A percentile compares a stretch with the other conserved stretches of the same genome.
Evolutionary conservation across 2,113 vertebrate genomes (phyloP).

Genomic region (Ciconia boyciana): DNA sequence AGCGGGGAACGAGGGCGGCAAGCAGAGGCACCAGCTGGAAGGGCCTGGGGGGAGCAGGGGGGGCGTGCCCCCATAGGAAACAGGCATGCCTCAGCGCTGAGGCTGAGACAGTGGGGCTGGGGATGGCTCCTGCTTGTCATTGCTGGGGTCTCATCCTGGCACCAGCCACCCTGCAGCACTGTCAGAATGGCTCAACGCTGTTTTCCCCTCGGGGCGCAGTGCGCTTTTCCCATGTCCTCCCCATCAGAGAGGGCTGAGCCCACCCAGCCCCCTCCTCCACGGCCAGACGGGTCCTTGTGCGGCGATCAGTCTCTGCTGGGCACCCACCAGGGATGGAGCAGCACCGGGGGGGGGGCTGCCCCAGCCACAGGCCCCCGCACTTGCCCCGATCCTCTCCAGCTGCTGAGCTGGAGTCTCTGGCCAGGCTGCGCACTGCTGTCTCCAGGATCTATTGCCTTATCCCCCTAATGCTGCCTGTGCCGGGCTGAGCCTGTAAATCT

Average conservation of each 20-base stretch:
- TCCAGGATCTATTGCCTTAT: not conserved
- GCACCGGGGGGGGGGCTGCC: not conserved
- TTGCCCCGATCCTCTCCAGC: not conserved
- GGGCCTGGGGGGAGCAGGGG: not conserved
- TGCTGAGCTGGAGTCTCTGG: not conserved
- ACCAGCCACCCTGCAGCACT: too few relatives aligned
- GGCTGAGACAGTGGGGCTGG: not conserved
- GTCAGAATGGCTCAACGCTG: accelerated
- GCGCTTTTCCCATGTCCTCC: too few relatives aligned
- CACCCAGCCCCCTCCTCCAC: accelerated
- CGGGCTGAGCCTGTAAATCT: not conserved
- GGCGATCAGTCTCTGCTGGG: not conserved
- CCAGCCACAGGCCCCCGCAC: accelerated
- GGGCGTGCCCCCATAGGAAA: not conserved
- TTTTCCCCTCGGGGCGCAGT: not conserved
- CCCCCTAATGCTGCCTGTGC: not conserved
- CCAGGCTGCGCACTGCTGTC: not conserved
- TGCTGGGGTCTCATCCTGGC: not conserved
- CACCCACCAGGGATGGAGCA: not conserved
- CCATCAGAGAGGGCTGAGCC: not conserved
- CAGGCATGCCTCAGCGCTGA: not conserved
- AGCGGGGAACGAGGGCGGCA: accelerated
- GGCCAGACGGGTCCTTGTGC: accelerated
- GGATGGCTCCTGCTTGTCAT: not conserved
- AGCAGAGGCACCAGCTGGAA: not conserved